A percentile compares a stretch with the other conserved stretches of the same genome.
Evolutionary conservation across 2,797 vertebrate genomes (phyloP).

Genomic region (Glossophaga mutica): DNA sequence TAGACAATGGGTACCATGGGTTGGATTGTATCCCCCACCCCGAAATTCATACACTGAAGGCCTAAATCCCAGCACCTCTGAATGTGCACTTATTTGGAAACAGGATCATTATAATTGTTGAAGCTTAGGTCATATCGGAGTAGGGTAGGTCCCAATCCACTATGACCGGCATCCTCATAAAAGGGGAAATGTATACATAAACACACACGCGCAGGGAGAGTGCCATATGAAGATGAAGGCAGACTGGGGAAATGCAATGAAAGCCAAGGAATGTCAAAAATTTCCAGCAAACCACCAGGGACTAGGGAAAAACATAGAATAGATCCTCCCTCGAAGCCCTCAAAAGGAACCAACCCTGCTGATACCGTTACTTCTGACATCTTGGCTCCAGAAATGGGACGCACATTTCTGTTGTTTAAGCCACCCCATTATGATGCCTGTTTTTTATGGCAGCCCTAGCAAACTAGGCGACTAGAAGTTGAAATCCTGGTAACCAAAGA

Average conservation of each 20-base stretch:
- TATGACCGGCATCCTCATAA: neutral
- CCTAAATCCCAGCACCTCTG: neutral
- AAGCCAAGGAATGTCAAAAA: neutral
- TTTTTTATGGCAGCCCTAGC: neutral
- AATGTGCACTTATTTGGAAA: conserved; percentile 3
- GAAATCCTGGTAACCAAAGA: neutral
- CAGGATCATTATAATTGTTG: neutral
- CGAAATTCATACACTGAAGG: neutral
- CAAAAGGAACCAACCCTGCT: neutral
- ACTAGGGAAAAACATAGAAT: neutral
- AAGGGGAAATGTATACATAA: neutral
- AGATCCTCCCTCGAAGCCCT: neutral
- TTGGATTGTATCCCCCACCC: neutral
- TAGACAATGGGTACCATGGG: neutral
- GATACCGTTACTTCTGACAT: neutral
- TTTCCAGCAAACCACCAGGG: neutral
- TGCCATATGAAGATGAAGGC: neutral
- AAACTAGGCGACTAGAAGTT: neutral
- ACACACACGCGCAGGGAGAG: neutral
- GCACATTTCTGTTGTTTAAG: neutral
- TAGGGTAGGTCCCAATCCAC: neutral
- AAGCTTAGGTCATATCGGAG: neutral
- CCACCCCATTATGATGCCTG: neutral
- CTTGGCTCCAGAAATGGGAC: neutral
- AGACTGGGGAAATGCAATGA: neutral